Conservation (phyloP, 2,113 vertebrate species). For the Labrus mixtus region DNA sequence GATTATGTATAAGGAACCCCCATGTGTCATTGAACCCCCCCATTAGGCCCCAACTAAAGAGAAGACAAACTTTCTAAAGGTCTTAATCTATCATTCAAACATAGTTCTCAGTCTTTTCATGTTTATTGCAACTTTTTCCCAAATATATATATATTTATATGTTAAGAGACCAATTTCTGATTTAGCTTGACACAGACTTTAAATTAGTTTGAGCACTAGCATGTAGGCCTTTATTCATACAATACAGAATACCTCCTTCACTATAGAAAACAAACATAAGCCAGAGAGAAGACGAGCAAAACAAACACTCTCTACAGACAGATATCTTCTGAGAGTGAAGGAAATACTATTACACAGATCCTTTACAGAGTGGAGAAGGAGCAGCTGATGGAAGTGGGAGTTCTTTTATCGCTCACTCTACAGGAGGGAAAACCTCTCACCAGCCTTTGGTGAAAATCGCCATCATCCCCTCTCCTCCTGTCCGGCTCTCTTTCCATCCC, state of each 20-base stretch:
- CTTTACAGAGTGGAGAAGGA: neutral
- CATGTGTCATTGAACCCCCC: no score
- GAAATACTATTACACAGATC: slow-evolving; percentile 8
- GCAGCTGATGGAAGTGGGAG: neutral
- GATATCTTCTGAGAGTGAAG: slow-evolving; percentile 3
- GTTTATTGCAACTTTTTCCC: no score
- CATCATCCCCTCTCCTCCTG: neutral
- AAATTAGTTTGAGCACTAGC: no score
- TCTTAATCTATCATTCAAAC: no score
- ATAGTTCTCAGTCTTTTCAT: no score
- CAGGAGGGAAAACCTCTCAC: slow-evolving; percentile 20
- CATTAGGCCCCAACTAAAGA: no score
- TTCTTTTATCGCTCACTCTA: slow-evolving; percentile 9
- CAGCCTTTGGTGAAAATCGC: slow-evolving; percentile 11
- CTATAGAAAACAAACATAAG: neutral
- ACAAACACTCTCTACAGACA: neutral
- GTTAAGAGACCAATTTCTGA: no score
- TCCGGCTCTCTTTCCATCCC: slow-evolving; percentile 6
- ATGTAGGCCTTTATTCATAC: neutral
- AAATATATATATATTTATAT: no score
- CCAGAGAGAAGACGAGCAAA: neutral
- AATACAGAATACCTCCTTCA: neutral
- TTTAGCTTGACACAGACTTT: no score
- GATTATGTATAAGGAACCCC: no score
- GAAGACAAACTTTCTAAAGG: no score